Base-by-base conservation (phyloP, 2,888 invertebrate species). In the Pandemis heparana region DNA sequence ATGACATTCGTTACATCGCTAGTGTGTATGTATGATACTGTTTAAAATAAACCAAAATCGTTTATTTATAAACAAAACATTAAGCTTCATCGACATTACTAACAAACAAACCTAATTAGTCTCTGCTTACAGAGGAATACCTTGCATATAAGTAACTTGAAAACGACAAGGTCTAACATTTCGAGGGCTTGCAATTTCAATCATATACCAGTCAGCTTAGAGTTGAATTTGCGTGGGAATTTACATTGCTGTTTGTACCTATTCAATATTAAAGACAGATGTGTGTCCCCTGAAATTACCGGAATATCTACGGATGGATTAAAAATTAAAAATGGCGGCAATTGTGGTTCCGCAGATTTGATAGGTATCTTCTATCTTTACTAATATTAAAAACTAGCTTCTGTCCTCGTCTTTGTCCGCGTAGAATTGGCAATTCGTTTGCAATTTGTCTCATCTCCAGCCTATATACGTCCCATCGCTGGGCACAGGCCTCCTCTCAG, bases 51-150 rank as follows among this genome's bases (percentile, higher is more conserved):
- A n/a, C 7, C 14, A n/a, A 51, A n/a, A 51, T 1, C n/a, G 51
- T 51, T 51, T 51, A 51, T n/a, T 51, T 16, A 51, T 51, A 7
- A 51, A 51, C 16, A 5, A 5, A 51, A n/a, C 7, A 5, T 16
- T 12, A 43, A 43, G 5, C 48, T n/a, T 48, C 18, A 53, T 16
- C 18, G 7, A 53, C 53, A 39, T 0, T 16, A 18, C 38, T 61
- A 61, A 61, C 61, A 62, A 62, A 62, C 61, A 16, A 10, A 62
- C 61, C 41, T 12, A 62, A 62, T 41, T 41, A 41, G 5, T 16
- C 41, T 38, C n/a, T n/a, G n/a, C n/a, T 0, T n/a, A 53, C 53
- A 9, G 18, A 18, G 18, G 53, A 18, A 9, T 18, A 18, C 8
- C 51, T 10, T 53, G 53, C 53, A 53, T 53, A 53, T 53, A n/a